Evolutionary conservation across 2,888 invertebrate species (phyloP), one percentile per base, ranked within the genome.

Genomic region (Glaucopsyche alexis): DNA sequence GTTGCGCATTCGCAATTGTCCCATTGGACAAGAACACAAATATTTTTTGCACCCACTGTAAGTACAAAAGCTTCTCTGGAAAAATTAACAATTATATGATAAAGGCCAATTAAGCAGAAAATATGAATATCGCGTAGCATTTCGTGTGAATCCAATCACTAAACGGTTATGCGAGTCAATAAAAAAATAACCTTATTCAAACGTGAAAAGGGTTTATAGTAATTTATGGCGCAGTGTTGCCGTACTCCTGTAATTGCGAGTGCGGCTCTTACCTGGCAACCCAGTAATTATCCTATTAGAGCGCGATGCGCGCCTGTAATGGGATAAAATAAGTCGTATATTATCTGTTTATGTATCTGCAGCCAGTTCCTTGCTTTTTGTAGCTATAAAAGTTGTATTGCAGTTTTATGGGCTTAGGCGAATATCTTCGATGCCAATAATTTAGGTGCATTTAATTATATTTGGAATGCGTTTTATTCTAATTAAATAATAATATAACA

Each of bases 281-380:
- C 75, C 77, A 73, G 75, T 75, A 78, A 80, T 80, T 79, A 79
- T 79, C 78, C 76, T 77, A 80, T 80, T 78, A 78, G 69, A 74
- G 66, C 71, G 72, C 50, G 76, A 66, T 66, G 66, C 72, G 55
- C 65, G 74, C 72, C 74, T 47, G 74, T 77, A 75, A 75, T 75
- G 73, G 75, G 67, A 49, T 74, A 64, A 74, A 75, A 77, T 73
- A 76, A 71, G 47, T 74, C 76, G 77, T 76, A 75, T 73, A 74
- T 74, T 71, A 76, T 72, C 74, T 67, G 42, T 74, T 55, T 74
- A 74, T 67, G 65, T 74, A 67, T 71, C 65, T 67, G 65, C 49
- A 73, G 16, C 16, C 45, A 45, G 50, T 38, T 14, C 16, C 29
- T 47, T 16, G 38, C 69, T 69, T 69, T 69, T 69, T 69, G 69